Evolutionary conservation across 2,797 vertebrate genomes (phyloP).

Genomic region (Neosilurus hyrtlii): DNA sequence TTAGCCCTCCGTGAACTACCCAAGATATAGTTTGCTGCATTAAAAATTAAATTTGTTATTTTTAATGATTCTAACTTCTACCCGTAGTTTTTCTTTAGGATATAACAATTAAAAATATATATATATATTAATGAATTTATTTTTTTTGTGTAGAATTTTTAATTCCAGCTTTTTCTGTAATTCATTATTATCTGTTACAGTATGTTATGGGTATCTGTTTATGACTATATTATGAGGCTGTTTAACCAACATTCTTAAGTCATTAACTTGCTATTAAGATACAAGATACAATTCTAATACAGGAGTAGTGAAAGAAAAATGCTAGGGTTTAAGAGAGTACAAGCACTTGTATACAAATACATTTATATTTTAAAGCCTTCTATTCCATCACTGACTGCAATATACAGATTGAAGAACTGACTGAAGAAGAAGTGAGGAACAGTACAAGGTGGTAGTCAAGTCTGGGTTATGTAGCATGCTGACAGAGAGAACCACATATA

Average conservation of each 20-base stretch:
- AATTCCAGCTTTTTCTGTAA: background rate
- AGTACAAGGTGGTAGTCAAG: too few species aligned
- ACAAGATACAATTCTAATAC: background rate
- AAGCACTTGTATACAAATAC: background rate
- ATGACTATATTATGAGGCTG: background rate
- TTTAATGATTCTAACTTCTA: background rate
- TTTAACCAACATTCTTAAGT: background rate
- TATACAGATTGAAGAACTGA: too few species aligned
- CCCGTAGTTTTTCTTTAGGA: background rate
- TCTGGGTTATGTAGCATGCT: too few species aligned
- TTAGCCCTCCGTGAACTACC: background rate
- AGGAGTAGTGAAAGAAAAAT: background rate
- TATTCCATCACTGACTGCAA: too few species aligned
- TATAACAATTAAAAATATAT: background rate
- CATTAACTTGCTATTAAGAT: background rate
- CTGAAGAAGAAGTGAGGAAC: too few species aligned
- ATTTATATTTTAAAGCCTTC: too few species aligned
- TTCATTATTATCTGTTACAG: background rate
- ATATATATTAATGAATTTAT: too few species aligned
- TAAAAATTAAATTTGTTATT: background rate
- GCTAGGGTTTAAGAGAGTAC: background rate
- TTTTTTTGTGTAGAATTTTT: background rate
- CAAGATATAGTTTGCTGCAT: background rate
- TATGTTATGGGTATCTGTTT: background rate
- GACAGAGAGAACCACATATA: too few species aligned